Evolutionary conservation across 2,797 vertebrate genomes (phyloP), one percentile per base, ranked within the genome.

Genomic region (Triplophysa bombifrons): DNA sequence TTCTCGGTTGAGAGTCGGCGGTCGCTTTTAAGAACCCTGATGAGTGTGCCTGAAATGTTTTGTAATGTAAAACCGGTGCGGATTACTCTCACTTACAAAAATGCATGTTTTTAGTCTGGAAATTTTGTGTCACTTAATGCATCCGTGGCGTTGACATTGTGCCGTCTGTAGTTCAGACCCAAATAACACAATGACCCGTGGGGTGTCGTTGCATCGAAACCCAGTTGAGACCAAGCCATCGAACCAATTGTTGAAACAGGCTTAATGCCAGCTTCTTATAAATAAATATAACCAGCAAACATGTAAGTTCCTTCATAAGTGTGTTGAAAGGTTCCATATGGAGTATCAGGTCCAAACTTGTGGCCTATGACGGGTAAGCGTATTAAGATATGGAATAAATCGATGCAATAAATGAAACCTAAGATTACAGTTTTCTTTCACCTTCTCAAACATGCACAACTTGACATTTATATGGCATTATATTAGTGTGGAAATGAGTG

Each of bases 181-280:
- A 55, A 55, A 55, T 55, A 55, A 55, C n/a, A 55, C 55, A 11
- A 22, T 56, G 55, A 41, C 41, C 41, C 10, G 41, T 9, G 9
- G 38, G 38, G 8, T 9, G 38, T 41, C 38, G 2, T 11, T 2
- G 55, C 20, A 56, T 56, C n/a, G 3, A 22, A 56, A 3, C 11
- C 55, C 1, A 1, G 55, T 56, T 56, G 1, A 22, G 55, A 22
- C 10, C 20, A 56, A 22, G 55, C 55, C 12, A 12, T 56, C n/a
- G 10, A 3, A 22, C 53, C n/a, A 60, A 25, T 2, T 58, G n/a
- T 13, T 56, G 20, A 56, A 56, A 56, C n/a, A 56, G 55, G 11
- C 20, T 20, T 22, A 80, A 82, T 81, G 80, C 67, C 67, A 66
- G 83, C 27, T 64, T 60, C 79, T 82, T 81, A 89, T 90, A 88